Evolutionary conservation across 53 echinoderm and acorn worm genomes (phyloP).

Genomic region (Paracentrotus lividus): DNA sequence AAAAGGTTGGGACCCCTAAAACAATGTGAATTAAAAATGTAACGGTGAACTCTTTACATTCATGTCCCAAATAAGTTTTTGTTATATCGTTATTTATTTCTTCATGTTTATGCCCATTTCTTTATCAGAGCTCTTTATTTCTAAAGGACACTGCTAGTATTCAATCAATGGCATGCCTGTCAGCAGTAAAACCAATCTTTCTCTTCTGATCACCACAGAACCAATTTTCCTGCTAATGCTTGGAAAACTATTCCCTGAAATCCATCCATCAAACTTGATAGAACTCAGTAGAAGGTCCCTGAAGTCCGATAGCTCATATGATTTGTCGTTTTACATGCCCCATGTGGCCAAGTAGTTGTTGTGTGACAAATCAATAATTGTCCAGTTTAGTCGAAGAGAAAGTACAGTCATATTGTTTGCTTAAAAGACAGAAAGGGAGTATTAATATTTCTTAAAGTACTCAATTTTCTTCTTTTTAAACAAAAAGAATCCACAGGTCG

Average conservation of each 20-base stretch:
- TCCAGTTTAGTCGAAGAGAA: slow-evolving; percentile 11
- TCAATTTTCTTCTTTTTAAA: too few species aligned
- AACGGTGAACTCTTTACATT: too few species aligned
- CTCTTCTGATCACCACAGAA: neutral
- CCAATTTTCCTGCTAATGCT: slow-evolving; percentile 25
- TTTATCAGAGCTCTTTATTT: too few species aligned
- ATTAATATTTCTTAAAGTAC: too few species aligned
- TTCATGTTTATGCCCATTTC: too few species aligned
- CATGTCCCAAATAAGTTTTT: too few species aligned
- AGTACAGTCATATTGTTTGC: slow-evolving; percentile 14
- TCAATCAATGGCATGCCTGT: slow-evolving; percentile 37
- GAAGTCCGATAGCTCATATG: slow-evolving; percentile 47
- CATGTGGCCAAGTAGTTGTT: neutral
- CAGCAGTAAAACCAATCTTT: neutral
- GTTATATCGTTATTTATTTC: too few species aligned
- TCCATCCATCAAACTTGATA: slow-evolving; percentile 25
- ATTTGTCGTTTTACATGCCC: slow-evolving; percentile 21
- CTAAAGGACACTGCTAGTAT: slow-evolving; percentile 10
- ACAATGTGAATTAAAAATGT: too few species aligned
- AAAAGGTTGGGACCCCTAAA: too few species aligned
- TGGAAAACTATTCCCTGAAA: slow-evolving; percentile 48
- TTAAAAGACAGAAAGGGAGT: too few species aligned
- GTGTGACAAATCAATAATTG: slow-evolving; percentile 22
- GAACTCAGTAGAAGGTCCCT: neutral
- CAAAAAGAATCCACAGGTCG: too few species aligned